These are phyloP conservation scores for Zaprionus capensis DNA, from an alignment of 1,140 invertebrate genomes.

Conservation along the genomic window DNA sequence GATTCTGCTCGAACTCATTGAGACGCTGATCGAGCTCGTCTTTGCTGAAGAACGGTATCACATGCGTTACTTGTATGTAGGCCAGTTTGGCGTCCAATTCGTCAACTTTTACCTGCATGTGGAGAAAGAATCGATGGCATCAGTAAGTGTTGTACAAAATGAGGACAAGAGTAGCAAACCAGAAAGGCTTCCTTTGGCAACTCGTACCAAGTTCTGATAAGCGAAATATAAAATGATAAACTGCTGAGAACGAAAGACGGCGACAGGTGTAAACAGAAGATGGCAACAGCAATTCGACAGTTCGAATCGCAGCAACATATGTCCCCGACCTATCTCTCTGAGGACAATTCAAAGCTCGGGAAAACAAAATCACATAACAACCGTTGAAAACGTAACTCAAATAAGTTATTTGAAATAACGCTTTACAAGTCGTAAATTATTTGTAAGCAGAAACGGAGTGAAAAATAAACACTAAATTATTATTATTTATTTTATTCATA, in stretches of 20 bases:
- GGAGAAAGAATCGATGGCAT: background rate
- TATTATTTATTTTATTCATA: constrained; percentile 4
- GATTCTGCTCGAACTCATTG: constrained; percentile 94
- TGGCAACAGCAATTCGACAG: background rate
- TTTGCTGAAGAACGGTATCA: constrained; percentile 91
- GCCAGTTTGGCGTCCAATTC: constrained; percentile 93
- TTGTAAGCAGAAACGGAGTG: constrained; percentile 50
- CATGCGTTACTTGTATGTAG: constrained; percentile 96
- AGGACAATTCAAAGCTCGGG: background rate
- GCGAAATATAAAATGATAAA: too few relatives aligned
- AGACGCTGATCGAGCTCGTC: constrained; percentile 87
- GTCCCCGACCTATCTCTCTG: background rate
- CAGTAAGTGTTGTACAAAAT: background rate
- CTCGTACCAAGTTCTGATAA: too few relatives aligned
- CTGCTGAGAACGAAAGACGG: too few relatives aligned
- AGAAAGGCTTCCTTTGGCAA: too few relatives aligned
- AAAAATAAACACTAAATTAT: constrained; percentile 49
- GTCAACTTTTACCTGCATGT: constrained; percentile 89
- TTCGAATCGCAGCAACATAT: constrained; percentile 23
- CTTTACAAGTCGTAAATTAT: constrained; percentile 54
- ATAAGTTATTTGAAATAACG: background rate
- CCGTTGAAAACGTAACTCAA: constrained; percentile 25
- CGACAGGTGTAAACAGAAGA: background rate
- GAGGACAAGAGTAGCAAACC: too few relatives aligned
- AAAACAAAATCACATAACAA: constrained; percentile 36